Evolutionary conservation across 2,797 vertebrate species (phyloP).

Genomic region (Urosaurus nigricauda): DNA sequence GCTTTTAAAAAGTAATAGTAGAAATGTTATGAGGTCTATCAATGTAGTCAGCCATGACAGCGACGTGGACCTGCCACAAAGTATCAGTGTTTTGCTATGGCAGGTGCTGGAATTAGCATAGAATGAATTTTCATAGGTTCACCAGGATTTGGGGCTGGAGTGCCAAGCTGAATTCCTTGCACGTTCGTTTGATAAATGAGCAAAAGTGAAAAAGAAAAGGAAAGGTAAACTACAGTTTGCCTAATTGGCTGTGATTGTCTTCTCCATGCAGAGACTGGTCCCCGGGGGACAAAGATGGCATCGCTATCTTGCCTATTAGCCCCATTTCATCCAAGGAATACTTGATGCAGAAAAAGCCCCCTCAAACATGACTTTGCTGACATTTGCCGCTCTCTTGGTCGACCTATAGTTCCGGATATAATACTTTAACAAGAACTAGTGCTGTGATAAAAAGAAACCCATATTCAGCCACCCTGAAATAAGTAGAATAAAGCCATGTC

Average conservation of each 20-base stretch:
- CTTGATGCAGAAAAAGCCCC: not conserved
- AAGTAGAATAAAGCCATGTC: not conserved
- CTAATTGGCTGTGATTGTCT: not conserved
- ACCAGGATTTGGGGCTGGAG: not conserved
- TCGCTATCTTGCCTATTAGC: not conserved
- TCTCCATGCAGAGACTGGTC: not conserved
- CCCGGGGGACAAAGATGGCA: not conserved
- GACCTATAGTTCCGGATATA: not conserved
- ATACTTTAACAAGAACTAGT: not conserved
- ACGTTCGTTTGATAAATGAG: not conserved
- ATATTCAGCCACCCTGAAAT: not conserved
- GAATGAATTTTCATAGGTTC: not conserved
- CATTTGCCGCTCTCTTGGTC: not conserved
- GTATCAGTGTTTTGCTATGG: not conserved
- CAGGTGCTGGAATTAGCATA: not conserved
- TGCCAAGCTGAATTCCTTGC: not conserved
- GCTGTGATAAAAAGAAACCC: not conserved
- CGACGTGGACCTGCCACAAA: not conserved
- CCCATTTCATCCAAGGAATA: not conserved
- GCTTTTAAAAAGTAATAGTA: not conserved
- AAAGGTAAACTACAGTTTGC: not conserved
- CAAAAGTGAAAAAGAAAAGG: not conserved
- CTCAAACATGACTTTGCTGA: not conserved
- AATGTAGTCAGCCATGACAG: not conserved
- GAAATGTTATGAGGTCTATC: not conserved